phyloP scores from a whole-genome alignment of 2,113 vertebrate species.

The Poecile atricapillus region DNA sequence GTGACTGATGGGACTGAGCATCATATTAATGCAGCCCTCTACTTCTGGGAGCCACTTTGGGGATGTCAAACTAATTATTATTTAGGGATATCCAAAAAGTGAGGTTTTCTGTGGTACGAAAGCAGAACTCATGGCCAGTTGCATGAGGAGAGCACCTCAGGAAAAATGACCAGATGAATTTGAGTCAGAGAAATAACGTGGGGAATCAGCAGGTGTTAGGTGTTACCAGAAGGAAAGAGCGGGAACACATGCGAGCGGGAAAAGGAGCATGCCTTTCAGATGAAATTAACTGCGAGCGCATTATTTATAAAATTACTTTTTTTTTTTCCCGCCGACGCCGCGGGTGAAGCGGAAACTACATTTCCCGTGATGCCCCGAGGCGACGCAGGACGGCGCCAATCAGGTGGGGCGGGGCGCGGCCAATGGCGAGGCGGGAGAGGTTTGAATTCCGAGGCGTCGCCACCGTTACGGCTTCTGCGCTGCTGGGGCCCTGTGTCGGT shows the following conservation, averaged over 20 bases:
- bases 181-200: not conserved
- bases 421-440: not conserved
- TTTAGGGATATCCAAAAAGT: not conserved
- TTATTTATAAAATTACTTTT: rapidly evolving
- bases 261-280: not conserved
- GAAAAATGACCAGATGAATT: not conserved
- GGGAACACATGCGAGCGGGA: not conserved
- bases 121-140: not conserved
- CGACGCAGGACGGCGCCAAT: not conserved
- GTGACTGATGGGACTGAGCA: not conserved
- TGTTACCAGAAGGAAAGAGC: too few species aligned
- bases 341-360: rapidly evolving
- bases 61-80: not conserved
- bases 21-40: too few species aligned
- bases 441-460: not conserved
- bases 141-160: rapidly evolving
- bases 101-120: not conserved
- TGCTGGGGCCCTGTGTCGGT: not conserved
- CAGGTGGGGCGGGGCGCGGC: not conserved
- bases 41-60: too few species aligned
- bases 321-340: rapidly evolving
- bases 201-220: not conserved
- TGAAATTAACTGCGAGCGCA: not conserved
- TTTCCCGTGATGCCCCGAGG: not conserved
- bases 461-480: not conserved